Conservation (phyloP, 2,888 invertebrate species). For the Leptopterna dolabrata region DNA sequence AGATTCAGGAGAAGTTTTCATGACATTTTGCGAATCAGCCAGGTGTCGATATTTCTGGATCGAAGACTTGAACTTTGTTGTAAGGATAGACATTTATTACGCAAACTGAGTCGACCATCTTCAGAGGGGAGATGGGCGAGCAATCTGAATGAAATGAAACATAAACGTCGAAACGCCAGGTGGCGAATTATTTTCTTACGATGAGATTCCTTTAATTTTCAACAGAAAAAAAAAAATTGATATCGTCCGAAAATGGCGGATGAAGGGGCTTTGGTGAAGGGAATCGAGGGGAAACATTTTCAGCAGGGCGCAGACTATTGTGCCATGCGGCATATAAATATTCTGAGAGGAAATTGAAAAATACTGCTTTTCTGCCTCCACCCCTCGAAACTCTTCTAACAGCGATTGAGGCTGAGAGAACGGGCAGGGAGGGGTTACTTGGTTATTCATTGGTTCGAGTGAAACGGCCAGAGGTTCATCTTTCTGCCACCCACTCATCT, state of each 20-base stretch:
- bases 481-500: background rate
- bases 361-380: slow-evolving; percentile 3
- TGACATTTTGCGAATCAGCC: too few relatives aligned
- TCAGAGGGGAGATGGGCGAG: background rate
- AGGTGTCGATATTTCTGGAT: too few relatives aligned
- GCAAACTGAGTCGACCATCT: background rate
- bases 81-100: background rate
- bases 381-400: background rate
- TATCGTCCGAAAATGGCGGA: background rate
- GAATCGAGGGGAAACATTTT: background rate
- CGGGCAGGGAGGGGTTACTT: background rate
- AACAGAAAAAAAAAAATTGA: background rate
- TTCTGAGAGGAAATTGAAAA: slow-evolving; percentile 49
- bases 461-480: background rate
- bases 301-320: slow-evolving; percentile 14
- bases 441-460: slow-evolving; percentile 28
- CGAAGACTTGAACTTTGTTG: background rate
- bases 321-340: slow-evolving; percentile 45
- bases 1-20: too few relatives aligned
- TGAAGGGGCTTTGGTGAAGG: background rate
- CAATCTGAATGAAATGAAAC: background rate
- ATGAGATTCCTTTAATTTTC: background rate
- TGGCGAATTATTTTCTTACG: background rate
- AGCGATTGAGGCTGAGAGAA: background rate
- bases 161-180: background rate